phyloP scores from a whole-genome alignment of 2,888 invertebrate species.

The Pammene aurita region DNA sequence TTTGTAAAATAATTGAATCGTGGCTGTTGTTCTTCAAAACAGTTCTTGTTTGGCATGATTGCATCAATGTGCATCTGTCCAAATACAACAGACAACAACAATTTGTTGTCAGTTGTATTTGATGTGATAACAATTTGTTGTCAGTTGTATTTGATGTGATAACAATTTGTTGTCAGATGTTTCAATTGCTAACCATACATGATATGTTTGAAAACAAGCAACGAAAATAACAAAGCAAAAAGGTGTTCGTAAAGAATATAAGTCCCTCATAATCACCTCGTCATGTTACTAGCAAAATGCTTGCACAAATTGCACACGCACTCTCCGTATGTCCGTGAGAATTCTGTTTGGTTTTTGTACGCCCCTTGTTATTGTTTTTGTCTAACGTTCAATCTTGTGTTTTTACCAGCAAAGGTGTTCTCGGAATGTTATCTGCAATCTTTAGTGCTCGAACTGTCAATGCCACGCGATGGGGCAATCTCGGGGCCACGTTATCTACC shows the following conservation, averaged over 20 bases:
- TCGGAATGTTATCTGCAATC: conserved; percentile 37
- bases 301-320: conserved; percentile 5
- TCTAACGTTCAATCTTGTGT: conserved; percentile 25
- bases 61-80: no score
- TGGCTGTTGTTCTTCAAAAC: neutral
- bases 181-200: neutral
- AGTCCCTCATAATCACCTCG: conserved; percentile 6
- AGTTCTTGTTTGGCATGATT: neutral
- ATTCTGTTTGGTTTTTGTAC: conserved; percentile 17
- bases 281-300: conserved; percentile 13
- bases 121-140: no score
- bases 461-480: conserved; percentile 38
- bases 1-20: neutral
- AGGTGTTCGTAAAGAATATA: neutral
- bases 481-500: conserved; percentile 15
- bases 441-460: conserved; percentile 31
- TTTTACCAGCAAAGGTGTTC: conserved; percentile 14
- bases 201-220: neutral
- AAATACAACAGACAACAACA: no score
- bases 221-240: neutral
- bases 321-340: conserved; percentile 22
- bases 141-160: neutral
- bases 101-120: neutral
- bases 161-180: no score
- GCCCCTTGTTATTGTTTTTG: conserved; percentile 37